Conservation (phyloP, 2,888 invertebrate species). For the Osmoderma eremita region DNA sequence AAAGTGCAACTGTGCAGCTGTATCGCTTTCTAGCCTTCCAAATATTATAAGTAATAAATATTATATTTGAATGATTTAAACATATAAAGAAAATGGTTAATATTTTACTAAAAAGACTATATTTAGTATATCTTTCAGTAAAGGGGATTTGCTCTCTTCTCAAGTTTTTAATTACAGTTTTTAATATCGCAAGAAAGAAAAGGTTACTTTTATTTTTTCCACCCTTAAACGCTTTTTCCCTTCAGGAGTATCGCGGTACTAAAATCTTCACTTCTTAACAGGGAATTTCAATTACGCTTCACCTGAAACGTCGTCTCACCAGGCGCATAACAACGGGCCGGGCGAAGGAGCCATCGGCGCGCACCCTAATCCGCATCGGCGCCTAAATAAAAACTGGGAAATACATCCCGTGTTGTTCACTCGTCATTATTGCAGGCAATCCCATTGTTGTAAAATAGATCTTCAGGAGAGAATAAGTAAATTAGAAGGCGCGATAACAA, state of each 20-base stretch:
- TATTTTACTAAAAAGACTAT: too few relatives aligned
- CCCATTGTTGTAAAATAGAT: slow-evolving; percentile 74
- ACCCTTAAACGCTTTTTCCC: background rate
- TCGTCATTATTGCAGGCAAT: slow-evolving; percentile 59
- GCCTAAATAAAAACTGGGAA: slow-evolving; percentile 28
- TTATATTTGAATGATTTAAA: too few relatives aligned
- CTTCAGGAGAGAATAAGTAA: slow-evolving; percentile 81
- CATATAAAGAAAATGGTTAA: too few relatives aligned
- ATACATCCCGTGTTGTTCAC: slow-evolving; percentile 44
- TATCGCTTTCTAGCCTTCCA: too few relatives aligned
- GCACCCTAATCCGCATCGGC: slow-evolving; percentile 10
- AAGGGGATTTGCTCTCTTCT: too few relatives aligned
- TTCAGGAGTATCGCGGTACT: background rate
- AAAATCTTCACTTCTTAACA: slow-evolving; percentile 24
- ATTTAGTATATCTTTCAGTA: too few relatives aligned
- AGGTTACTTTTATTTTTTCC: too few relatives aligned
- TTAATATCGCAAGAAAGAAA: too few relatives aligned
- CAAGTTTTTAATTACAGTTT: too few relatives aligned
- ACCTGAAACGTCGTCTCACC: slow-evolving; percentile 6
- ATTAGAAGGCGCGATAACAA: slow-evolving; percentile 83
- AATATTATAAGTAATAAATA: too few relatives aligned
- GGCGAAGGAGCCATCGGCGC: background rate
- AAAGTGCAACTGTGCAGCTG: background rate
- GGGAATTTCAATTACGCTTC: slow-evolving; percentile 32
- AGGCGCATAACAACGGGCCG: background rate